Conservation (phyloP, 2,888 invertebrate species). For the Campopleginae sp. region DNA sequence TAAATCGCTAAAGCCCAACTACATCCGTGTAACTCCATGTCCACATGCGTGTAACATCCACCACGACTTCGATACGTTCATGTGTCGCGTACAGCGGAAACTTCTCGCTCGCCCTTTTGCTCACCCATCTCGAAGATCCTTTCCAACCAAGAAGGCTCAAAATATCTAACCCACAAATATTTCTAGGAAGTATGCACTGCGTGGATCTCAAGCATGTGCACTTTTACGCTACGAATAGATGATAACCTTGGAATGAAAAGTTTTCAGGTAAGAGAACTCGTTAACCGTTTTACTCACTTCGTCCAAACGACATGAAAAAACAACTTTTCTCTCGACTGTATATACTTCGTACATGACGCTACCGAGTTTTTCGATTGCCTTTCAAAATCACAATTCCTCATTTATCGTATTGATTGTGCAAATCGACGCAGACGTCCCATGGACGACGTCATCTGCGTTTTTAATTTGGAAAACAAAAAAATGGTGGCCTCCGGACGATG, state of each 20-base stretch:
- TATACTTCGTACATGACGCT: background rate
- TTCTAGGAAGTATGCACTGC: background rate
- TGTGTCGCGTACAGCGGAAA: conserved; percentile 13
- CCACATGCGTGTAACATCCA: background rate
- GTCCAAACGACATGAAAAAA: conserved; percentile 1
- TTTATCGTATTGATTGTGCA: background rate
- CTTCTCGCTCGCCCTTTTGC: conserved; percentile 26
- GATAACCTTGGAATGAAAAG: conserved; percentile 47
- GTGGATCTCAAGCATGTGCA: conserved; percentile 26
- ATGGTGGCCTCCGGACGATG: too few species aligned
- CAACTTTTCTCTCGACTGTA: background rate
- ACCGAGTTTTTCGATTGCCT: background rate
- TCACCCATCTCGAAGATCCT: conserved; percentile 24
- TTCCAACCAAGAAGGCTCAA: conserved; percentile 14
- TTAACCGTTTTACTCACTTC: conserved; percentile 26
- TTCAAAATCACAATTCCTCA: background rate
- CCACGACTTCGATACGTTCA: conserved; percentile 32
- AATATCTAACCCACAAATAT: conserved; percentile 5
- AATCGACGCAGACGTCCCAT: background rate
- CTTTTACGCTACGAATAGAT: conserved; percentile 50
- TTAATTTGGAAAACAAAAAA: background rate
- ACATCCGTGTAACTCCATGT: conserved; percentile 8
- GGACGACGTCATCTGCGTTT: background rate
- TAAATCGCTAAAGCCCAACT: conserved; percentile 70
- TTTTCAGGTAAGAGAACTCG: conserved; percentile 28